These are phyloP conservation scores for Cynopterus brachyotis DNA, from an alignment of 2,113 vertebrate genomes.

Conservation along the genomic window DNA sequence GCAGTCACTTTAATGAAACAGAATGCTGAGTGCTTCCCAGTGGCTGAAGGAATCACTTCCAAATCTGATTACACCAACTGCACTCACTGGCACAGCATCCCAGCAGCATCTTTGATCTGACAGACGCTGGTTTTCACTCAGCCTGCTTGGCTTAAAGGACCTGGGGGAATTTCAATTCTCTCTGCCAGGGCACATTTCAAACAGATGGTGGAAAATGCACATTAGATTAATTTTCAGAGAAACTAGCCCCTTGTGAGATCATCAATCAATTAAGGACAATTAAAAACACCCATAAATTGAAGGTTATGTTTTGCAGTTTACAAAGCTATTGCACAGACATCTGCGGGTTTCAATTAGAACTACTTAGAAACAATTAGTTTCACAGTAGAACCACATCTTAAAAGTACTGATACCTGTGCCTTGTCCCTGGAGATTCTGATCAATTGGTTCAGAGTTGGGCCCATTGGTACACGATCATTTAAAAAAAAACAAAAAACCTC, in stretches of 20 bases:
- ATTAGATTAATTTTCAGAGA: slow-evolving; percentile 14
- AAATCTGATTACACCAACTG: not conserved
- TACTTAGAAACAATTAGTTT: not conserved
- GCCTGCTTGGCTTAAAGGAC: not conserved
- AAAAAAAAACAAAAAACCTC: not conserved
- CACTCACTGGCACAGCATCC: not conserved
- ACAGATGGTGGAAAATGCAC: slow-evolving; percentile 48
- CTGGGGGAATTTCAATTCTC: not conserved
- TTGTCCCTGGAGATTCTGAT: not conserved
- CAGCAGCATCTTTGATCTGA: not conserved
- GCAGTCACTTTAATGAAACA: not conserved
- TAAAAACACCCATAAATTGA: not conserved
- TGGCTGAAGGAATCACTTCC: not conserved
- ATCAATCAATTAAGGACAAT: not conserved
- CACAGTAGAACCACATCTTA: not conserved
- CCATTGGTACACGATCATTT: not conserved
- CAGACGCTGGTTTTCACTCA: not conserved
- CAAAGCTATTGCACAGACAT: not conserved
- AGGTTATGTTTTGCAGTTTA: not conserved
- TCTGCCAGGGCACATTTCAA: not conserved
- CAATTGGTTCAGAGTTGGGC: not conserved
- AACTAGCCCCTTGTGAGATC: not conserved
- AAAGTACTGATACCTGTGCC: not conserved
- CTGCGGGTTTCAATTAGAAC: not conserved
- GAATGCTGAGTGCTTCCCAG: not conserved